Base-by-base conservation (phyloP, 2,113 vertebrate species). In the Ariopsis seemanni region DNA sequence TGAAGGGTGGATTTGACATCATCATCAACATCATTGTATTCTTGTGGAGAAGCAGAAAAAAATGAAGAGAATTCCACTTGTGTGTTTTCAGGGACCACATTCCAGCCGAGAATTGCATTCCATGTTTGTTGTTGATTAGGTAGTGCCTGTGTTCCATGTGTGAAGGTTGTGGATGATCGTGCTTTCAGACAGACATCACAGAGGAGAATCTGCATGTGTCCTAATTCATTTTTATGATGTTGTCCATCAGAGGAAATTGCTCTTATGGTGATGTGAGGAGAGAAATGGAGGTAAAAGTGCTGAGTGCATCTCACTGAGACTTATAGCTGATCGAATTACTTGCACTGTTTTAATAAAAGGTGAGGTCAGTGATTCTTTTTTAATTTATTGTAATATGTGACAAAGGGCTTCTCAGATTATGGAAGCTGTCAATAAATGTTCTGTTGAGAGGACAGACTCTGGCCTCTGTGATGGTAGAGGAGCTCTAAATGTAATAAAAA, bases 81-180 rank as follows among this genome's bases (percentile, higher is more conserved):
- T 65, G 58, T 53, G 42, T 77, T 86, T 75, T 50, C n/a, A 62
- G 79, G 79, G 79, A 48, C 57, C 11, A 17, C 57, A 82, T 82
- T 82, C 57, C 79, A 62, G 79, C 18, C 11, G 79, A 62, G 57
- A 82, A 62, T 42, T 62, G 79, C 79, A 82, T 85, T 85, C 27
- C 71, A 57, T 84, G 63, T 84, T 69, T 84, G 79, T 82, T 82
- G 79, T 62, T 82, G 79, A 82, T 82, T 82, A 62, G 57, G 79
- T 34, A 62, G 84, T 62, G 84, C 9, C 84, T 77, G 60, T 20
- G 17, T 42, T 80, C 85, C 48, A 65, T 63, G 78, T 53, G 83
- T 72, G n/a, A 79, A 65, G 74, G 48, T 86, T 78, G 50, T 34
- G 50, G n/a, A 67, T 34, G 50, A 50, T 78, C 58, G 69, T 72